Evolutionary conservation across 2,888 invertebrate species (phyloP), one percentile per base, ranked within the genome.

Genomic region (Cylindroiulus punctatus): DNA sequence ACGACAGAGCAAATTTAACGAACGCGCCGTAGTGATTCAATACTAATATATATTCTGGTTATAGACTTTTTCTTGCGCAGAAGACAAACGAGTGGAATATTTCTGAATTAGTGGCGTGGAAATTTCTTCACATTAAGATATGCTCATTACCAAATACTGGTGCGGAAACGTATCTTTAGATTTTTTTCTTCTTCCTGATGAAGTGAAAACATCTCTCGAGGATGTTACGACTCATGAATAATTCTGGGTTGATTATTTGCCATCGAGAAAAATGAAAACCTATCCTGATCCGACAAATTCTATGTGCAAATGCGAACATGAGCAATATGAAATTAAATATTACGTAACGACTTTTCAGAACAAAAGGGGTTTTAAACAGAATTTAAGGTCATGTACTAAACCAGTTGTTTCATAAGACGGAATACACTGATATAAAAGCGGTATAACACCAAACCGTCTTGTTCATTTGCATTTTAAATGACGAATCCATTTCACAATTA

Each of bases 101-200:
- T 83, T 83, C 83, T 36, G 85, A 85, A 57, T 85, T 85, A 85
- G 85, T 85, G 52, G 85, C 57, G 65, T 85, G 85, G 47, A 85
- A 85, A 85, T 76, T 85, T 85, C 85, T 85, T 57, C 85, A 85
- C 85, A 85, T 85, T 85, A 85, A 85, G 85, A 36, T 52, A 76
- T 22, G 40, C 85, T 85, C 85, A 76, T 85, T 85, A 85, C 40
- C 65, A 85, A 52, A 85, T 76, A 85, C 65, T 85, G 36, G 85
- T 36, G 85, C 76, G 85, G 85, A 85, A 85, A 83, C 83, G 42
- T 83, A 83, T 83, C 40, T 83, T 83, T 83, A 83, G n/a, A 44
- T 22, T 83, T 83, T 83, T 83, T 83, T 52, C 12, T 57, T 57
- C 65, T 83, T 83, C 1, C 83, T 83, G 83, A 83, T 83, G 83